phyloP scores from a whole-genome alignment of 2,888 invertebrate species.

The Philhelius pedissequus region DNA sequence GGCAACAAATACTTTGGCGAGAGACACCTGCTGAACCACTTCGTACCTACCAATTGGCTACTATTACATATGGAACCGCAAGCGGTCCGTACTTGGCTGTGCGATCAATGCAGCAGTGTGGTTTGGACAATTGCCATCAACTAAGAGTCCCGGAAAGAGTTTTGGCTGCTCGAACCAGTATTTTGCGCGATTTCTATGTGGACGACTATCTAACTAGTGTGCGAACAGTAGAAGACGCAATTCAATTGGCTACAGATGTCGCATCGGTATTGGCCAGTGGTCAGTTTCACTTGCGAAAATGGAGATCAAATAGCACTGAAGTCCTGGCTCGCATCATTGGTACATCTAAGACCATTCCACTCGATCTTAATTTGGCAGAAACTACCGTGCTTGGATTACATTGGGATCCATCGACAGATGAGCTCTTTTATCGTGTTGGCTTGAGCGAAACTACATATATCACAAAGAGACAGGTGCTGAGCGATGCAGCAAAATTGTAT shows the following conservation, averaged over 20 bases:
- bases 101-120: background rate
- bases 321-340: background rate
- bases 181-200: slow-evolving; percentile 3
- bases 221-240: background rate
- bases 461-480: background rate
- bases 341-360: background rate
- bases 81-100: background rate
- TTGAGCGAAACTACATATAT: background rate
- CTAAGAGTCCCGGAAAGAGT: background rate
- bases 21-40: background rate
- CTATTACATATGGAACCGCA: background rate
- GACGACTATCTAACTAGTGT: slow-evolving; percentile 3
- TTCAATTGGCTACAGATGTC: background rate
- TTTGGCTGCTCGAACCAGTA: too few relatives aligned
- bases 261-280: background rate
- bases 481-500: background rate
- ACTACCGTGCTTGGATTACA: slow-evolving; percentile 13
- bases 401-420: slow-evolving; percentile 16
- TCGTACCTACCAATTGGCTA: background rate
- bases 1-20: background rate
- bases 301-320: slow-evolving; percentile 5
- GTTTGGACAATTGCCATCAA: slow-evolving; percentile 1
- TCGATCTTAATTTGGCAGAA: background rate
- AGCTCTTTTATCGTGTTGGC: background rate
- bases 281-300: slow-evolving; percentile 14